Evolutionary conservation across 1,140 invertebrate genomes (phyloP).

Genomic region (Drusus annulatus): DNA sequence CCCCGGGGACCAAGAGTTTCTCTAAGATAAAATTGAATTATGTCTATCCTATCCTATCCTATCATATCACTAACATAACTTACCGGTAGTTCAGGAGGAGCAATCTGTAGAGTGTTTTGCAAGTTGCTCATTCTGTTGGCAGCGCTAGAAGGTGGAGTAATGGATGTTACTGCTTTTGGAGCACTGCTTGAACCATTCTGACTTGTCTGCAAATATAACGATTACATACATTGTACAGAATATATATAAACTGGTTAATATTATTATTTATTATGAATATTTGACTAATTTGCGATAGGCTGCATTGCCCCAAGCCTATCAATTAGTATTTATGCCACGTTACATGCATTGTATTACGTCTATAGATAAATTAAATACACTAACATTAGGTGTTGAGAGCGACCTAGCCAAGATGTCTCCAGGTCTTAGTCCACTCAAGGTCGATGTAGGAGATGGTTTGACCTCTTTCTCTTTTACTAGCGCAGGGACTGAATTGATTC

Average conservation of each 20-base stretch:
- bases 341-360: too few relatives aligned
- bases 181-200: conserved; percentile 14
- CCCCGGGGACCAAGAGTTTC: too few relatives aligned
- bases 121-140: conserved; percentile 47
- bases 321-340: too few relatives aligned
- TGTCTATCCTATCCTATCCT: too few relatives aligned
- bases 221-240: too few relatives aligned
- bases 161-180: background rate
- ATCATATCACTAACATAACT: background rate
- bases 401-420: conserved; percentile 31
- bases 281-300: too few relatives aligned
- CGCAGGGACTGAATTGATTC: background rate
- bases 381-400: conserved; percentile 18
- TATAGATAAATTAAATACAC: background rate
- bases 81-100: conserved; percentile 12
- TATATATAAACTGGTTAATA: too few relatives aligned
- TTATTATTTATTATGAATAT: too few relatives aligned
- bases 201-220: conserved; percentile 23
- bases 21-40: too few relatives aligned
- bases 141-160: conserved; percentile 6
- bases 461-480: background rate
- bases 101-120: conserved; percentile 31
- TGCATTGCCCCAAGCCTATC: too few relatives aligned
- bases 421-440: conserved; percentile 30
- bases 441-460: conserved; percentile 4